phyloP scores from a whole-genome alignment of 2,113 vertebrate genomes.

The Lipophrys pholis region DNA sequence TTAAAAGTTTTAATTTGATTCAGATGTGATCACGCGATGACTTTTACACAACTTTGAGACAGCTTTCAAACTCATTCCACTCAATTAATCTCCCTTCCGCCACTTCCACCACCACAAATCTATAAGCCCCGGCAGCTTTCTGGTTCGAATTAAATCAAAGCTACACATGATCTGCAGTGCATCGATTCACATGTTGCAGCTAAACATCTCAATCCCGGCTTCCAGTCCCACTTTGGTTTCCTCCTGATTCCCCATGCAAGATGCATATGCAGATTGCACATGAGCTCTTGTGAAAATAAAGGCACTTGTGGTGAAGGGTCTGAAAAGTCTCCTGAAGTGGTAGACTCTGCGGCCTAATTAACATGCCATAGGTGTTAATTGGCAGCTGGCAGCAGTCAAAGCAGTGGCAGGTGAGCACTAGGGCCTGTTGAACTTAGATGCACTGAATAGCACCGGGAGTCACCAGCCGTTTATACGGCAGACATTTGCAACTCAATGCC shows the following conservation, averaged over 20 bases:
- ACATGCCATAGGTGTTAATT: slow-evolving; percentile 85
- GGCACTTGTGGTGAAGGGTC: slow-evolving; percentile 77
- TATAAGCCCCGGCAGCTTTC: slow-evolving; percentile 32
- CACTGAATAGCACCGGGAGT: slow-evolving; percentile 66
- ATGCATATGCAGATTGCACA: slow-evolving; percentile 73
- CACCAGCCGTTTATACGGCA: slow-evolving; percentile 62
- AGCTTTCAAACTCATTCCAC: slow-evolving; percentile 16
- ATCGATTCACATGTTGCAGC: slow-evolving; percentile 49
- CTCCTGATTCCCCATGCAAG: slow-evolving; percentile 57
- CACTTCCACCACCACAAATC: not conserved
- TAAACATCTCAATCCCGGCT: slow-evolving; percentile 25
- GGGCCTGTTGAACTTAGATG: slow-evolving; percentile 70
- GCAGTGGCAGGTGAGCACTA: slow-evolving; percentile 76
- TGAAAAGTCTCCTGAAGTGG: slow-evolving; percentile 81
- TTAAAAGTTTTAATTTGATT: not conserved
- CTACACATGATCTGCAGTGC: slow-evolving; percentile 34
- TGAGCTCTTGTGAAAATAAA: slow-evolving; percentile 72
- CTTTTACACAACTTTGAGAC: not conserved
- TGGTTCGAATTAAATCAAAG: slow-evolving; percentile 31
- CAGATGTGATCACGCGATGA: not conserved
- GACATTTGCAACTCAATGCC: slow-evolving; percentile 79
- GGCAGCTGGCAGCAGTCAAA: slow-evolving; percentile 77
- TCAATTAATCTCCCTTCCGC: not conserved
- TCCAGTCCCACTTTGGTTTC: slow-evolving; percentile 41
- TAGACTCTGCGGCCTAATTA: slow-evolving; percentile 81